Conservation (phyloP, 1,140 invertebrate species). For the Neodiprion virginianus region DNA sequence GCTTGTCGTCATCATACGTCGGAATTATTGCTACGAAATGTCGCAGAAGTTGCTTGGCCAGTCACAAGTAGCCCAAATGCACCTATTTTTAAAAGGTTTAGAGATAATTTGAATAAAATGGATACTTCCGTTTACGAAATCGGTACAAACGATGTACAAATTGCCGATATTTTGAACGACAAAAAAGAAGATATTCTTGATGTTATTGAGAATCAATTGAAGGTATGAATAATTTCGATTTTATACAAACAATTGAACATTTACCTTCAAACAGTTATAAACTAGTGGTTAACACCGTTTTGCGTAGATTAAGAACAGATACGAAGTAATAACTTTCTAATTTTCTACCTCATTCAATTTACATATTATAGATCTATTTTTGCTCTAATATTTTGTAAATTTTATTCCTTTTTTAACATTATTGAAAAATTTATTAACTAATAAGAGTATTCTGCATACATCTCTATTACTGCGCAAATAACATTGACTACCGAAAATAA, state of each 20-base stretch:
- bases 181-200: slow-evolving; percentile 21
- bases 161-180: slow-evolving; percentile 16
- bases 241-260: too few species aligned
- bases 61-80: slow-evolving; percentile 25
- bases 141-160: slow-evolving; percentile 22
- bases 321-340: neutral
- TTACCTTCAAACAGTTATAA: too few species aligned
- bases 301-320: too few species aligned
- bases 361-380: neutral
- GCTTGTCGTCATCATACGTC: slow-evolving; percentile 26
- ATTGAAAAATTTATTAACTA: too few species aligned
- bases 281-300: too few species aligned
- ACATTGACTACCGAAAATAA: too few species aligned
- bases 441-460: too few species aligned
- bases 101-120: slow-evolving; percentile 23
- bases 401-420: too few species aligned
- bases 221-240: neutral
- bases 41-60: slow-evolving; percentile 22
- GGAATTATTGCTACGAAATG: slow-evolving; percentile 24
- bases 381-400: too few species aligned
- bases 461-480: too few species aligned
- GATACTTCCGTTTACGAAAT: slow-evolving; percentile 30
- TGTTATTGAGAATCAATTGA: slow-evolving; percentile 26
- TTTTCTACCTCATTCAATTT: neutral
- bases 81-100: slow-evolving; percentile 29